Evolutionary conservation across 1,140 invertebrate species (phyloP).

Genomic region (Nasonia vitripennis): DNA sequence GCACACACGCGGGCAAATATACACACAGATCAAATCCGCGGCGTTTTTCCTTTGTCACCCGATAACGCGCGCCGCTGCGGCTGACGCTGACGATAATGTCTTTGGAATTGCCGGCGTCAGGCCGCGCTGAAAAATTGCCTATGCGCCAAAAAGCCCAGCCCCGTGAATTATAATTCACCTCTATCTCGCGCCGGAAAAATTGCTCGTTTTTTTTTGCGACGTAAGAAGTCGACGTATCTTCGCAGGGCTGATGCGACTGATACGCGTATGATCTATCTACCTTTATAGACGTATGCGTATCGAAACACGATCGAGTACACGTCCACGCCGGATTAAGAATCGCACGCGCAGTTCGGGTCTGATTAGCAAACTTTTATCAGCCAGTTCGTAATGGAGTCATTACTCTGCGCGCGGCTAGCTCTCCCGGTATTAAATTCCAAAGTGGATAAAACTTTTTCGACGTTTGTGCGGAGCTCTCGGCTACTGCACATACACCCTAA

Average conservation of each 20-base stretch:
- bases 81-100: constrained; percentile 29
- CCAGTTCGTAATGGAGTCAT: not conserved
- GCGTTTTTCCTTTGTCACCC: not conserved
- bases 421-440: constrained; percentile 7
- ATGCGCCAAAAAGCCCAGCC: not conserved
- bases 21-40: not conserved
- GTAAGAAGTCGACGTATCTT: not conserved
- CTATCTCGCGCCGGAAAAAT: not conserved
- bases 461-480: not conserved
- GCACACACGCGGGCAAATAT: not conserved
- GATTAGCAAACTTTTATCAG: constrained; percentile 22
- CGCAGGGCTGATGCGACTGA: not conserved
- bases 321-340: not conserved
- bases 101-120: constrained; percentile 20
- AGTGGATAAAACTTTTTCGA: constrained; percentile 27
- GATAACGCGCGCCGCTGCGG: not conserved
- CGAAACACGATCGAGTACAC: too few species aligned
- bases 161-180: constrained; percentile 17
- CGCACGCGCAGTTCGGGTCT: not conserved
- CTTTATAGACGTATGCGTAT: too few species aligned
- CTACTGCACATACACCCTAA: not conserved
- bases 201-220: not conserved
- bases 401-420: not conserved
- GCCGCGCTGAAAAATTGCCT: constrained; percentile 4
- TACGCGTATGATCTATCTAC: too few species aligned